phyloP scores from a whole-genome alignment of 2,113 vertebrate species.

The Lonchura striata region DNA sequence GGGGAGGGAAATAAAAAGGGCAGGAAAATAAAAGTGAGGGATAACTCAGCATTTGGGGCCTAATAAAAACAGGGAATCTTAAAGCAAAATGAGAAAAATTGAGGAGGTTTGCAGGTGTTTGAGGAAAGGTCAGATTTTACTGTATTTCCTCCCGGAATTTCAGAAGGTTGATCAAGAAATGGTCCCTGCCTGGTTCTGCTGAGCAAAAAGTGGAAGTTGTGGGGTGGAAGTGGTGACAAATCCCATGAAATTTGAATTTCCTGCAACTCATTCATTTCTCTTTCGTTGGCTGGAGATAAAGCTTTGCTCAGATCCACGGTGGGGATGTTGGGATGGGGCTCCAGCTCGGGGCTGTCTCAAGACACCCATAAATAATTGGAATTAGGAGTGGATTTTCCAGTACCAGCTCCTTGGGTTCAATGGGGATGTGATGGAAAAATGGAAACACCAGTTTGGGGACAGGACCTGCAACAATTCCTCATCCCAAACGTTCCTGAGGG shows the following conservation, averaged over 20 bases:
- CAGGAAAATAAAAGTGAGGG: background rate
- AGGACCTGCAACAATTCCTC: background rate
- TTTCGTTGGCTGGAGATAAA: background rate
- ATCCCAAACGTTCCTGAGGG: background rate
- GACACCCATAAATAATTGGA: background rate
- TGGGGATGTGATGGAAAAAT: background rate
- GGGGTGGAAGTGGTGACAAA: background rate
- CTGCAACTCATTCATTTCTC: background rate
- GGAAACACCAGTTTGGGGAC: background rate
- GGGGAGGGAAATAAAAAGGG: background rate
- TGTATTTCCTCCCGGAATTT: background rate
- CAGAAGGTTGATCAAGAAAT: background rate
- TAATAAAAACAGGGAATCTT: background rate
- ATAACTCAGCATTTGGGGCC: background rate
- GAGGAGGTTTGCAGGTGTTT: background rate
- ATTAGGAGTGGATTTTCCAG: background rate
- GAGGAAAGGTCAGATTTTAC: conserved; percentile 5
- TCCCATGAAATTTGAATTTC: background rate
- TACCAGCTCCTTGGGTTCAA: accelerated
- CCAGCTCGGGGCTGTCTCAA: background rate
- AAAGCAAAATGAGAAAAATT: background rate
- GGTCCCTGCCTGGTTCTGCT: background rate
- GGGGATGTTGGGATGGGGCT: background rate
- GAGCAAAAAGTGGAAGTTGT: background rate
- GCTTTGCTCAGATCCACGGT: accelerated